Conservation (phyloP, 2,888 invertebrate genomes). For the Phlogophora meticulosa region DNA sequence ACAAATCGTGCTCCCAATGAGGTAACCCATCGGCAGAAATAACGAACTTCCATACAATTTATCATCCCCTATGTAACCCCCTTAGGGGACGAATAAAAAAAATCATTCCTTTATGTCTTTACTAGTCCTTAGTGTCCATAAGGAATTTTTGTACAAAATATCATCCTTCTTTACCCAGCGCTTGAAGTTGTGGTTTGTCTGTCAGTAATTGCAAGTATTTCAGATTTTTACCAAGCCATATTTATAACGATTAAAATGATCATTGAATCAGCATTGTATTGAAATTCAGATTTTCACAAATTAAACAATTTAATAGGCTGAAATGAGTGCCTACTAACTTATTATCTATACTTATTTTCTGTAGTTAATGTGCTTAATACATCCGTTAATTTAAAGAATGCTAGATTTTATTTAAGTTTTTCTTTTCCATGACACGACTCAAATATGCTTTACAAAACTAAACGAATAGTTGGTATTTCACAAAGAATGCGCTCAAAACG, state of each 20-base stretch:
- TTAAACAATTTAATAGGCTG: neutral
- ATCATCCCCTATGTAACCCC: too few species aligned
- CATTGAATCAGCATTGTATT: neutral
- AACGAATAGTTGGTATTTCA: conserved; percentile 26
- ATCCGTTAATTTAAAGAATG: neutral
- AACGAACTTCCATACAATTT: too few species aligned
- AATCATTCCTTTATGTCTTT: too few species aligned
- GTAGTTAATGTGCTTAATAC: neutral
- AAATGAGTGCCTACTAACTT: neutral
- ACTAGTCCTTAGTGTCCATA: too few species aligned
- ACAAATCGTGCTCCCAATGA: neutral
- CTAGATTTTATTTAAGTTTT: neutral
- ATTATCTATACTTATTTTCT: neutral
- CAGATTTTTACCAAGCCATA: neutral
- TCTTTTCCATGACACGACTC: conserved; percentile 20
- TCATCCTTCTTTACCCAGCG: too few species aligned
- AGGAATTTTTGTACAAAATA: too few species aligned
- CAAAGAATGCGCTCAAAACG: conserved; percentile 39
- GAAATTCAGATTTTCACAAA: neutral
- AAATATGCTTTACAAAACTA: conserved; percentile 30
- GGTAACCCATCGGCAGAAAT: too few species aligned
- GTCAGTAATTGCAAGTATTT: too few species aligned
- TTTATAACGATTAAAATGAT: neutral
- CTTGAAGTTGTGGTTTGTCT: too few species aligned
- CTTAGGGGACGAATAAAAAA: too few species aligned